Base-by-base conservation (phyloP, 2,797 vertebrate species). In the Enteromius afrohamiltoni region DNA sequence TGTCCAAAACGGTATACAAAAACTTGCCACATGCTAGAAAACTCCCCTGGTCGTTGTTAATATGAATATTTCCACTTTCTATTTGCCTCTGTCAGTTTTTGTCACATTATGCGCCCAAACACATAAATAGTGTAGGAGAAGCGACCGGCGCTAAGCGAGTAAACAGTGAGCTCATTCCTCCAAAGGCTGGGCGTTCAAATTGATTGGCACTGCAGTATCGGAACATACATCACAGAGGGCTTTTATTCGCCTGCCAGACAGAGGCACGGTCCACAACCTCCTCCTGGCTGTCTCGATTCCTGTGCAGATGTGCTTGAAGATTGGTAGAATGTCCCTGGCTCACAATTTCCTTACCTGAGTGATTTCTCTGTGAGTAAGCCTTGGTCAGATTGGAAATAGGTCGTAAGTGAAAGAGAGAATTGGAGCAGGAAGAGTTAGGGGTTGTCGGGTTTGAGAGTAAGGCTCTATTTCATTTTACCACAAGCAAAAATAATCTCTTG, bases 151-250 rank as follows among this genome's bases (percentile, higher is more conserved):
- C 34, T 73, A 67, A 71, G 77, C 55, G 42, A 85, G 82, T 87
- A 86, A 87, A 85, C 85, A 85, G 58, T 89, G 85, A 86, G 70
- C 77, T 85, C 85, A 86, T 78, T 62, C 62, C 78, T 82, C 62
- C 71, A 60, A 64, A 14, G 80, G 64, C 77, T 79, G 85, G 83
- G 77, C 80, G 79, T 64, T 69, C 58, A 69, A 68, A 81, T 67
- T 78, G 80, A 67, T 70, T 68, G 78, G 73, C 40, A 29, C 60
- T 60, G 86, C 64, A 58, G 51, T 77, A 71, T 86, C 31, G 3
- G 65, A 71, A 82, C 40, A 77, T 77, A 76, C 75, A 84, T 85
- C 86, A 49, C 19, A 17, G 7, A 6, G n/a, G 82, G 10, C 64
- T 73, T 79, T 83, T 65, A 73, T 80, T 69, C 23, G 34, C 74